Evolutionary conservation across 2,888 invertebrate species (phyloP).

Genomic region (Eumerus sabulonum): DNA sequence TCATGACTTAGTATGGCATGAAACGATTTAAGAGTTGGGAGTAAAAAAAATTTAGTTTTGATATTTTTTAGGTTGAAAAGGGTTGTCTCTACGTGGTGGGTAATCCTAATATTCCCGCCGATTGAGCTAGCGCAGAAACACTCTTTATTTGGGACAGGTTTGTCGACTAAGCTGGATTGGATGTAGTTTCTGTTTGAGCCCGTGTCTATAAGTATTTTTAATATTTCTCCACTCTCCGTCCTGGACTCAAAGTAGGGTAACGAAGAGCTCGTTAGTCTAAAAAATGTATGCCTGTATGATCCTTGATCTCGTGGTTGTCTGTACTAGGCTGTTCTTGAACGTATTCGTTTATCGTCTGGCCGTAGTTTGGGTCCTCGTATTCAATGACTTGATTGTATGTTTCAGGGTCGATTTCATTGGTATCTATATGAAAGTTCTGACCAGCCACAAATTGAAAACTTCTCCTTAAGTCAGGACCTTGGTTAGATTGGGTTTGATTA

Average conservation of each 20-base stretch:
- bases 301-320: background rate
- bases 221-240: background rate
- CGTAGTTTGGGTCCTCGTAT: no score
- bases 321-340: no score
- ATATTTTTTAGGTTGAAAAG: background rate
- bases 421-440: background rate
- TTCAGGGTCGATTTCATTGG: no score
- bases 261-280: conserved; percentile 4
- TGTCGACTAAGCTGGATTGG: no score
- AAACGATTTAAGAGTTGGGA: background rate
- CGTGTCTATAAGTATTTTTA: conserved; percentile 9
- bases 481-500: background rate
- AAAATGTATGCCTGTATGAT: conserved; percentile 12
- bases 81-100: background rate
- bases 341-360: no score
- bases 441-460: no score
- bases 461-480: no score
- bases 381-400: no score
- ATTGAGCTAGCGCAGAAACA: conserved; percentile 6
- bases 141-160: no score
- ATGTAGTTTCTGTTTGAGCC: no score
- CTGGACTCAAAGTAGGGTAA: background rate
- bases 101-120: conserved; percentile 8
- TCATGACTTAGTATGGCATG: no score
- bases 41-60: conserved; percentile 15